A percentile compares a stretch with the other conserved stretches of the same genome.
Evolutionary conservation across 2,888 invertebrate species (phyloP).

Genomic region (Eristalis intricaria): DNA sequence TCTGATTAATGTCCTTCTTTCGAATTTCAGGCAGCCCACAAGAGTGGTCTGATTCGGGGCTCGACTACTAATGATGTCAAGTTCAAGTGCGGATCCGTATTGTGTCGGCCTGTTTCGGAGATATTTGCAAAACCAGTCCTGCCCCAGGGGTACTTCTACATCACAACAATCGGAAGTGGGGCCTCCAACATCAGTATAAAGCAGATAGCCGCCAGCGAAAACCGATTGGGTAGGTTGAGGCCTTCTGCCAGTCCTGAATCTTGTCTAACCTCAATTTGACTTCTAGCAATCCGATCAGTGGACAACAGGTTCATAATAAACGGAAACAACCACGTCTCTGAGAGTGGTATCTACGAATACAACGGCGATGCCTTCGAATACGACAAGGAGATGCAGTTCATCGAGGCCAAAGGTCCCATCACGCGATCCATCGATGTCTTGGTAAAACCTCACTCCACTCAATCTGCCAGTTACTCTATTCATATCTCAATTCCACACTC

Average conservation of each 20-base stretch:
- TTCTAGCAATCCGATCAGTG: conserved; percentile 87
- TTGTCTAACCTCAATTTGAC: background rate
- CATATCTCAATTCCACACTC: background rate
- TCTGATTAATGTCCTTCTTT: background rate
- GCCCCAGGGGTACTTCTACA: conserved; percentile 90
- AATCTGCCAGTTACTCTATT: background rate
- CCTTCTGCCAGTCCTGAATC: background rate
- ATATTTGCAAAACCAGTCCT: conserved; percentile 90
- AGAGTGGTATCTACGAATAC: conserved; percentile 87
- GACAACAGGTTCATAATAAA: conserved; percentile 91
- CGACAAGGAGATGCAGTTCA: conserved; percentile 83
- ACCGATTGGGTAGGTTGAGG: conserved; percentile 88
- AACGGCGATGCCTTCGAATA: conserved; percentile 91
- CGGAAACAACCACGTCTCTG: conserved; percentile 89
- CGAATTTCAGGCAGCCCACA: conserved; percentile 77
- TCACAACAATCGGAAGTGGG: conserved; percentile 91
- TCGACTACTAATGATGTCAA: conserved; percentile 77
- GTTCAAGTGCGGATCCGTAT: conserved; percentile 82
- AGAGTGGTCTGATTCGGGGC: conserved; percentile 77
- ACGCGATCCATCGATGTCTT: conserved; percentile 75
- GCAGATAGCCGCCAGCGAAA: conserved; percentile 89
- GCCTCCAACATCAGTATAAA: conserved; percentile 93
- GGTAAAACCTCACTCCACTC: conserved; percentile 72
- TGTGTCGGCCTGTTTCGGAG: conserved; percentile 89
- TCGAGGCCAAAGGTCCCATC: conserved; percentile 77